Evolutionary conservation across 2,888 invertebrate species (phyloP).

Genomic region (Phrixothrix hirtus): DNA sequence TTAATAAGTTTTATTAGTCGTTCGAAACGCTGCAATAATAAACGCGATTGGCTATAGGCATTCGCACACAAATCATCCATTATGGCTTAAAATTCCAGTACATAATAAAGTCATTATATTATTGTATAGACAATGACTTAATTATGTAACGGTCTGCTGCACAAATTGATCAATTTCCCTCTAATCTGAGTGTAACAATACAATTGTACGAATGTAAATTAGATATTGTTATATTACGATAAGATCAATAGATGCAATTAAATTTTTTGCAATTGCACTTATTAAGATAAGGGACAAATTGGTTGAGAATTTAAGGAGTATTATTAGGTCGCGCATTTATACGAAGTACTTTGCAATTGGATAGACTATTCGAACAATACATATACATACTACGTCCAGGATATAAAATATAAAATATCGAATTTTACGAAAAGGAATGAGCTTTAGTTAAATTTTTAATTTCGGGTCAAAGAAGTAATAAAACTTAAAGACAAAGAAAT

Average conservation of each 20-base stretch:
- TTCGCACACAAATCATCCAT: conserved; percentile 10
- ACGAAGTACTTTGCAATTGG: too few species aligned
- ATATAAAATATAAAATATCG: too few species aligned
- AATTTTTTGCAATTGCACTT: conserved; percentile 3
- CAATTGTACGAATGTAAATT: conserved; percentile 21
- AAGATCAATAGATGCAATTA: conserved; percentile 9
- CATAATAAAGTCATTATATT: conserved; percentile 32
- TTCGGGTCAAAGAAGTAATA: too few species aligned
- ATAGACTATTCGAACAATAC: too few species aligned
- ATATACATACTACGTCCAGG: too few species aligned
- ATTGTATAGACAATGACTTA: conserved; percentile 41
- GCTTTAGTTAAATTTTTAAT: too few species aligned
- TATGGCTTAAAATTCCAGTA: conserved; percentile 26
- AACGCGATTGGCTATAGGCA: too few species aligned
- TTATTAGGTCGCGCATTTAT: too few species aligned
- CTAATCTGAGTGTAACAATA: conserved; percentile 39
- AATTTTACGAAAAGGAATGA: too few species aligned
- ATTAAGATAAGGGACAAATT: conserved; percentile 1
- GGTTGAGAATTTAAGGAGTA: too few species aligned
- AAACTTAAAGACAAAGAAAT: too few species aligned
- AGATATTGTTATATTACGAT: conserved; percentile 18
- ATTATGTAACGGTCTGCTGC: conserved; percentile 42
- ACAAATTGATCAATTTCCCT: conserved; percentile 44
- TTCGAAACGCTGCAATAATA: too few species aligned
- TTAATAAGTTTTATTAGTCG: background rate